These are phyloP conservation scores for Clupea harengus DNA, from an alignment of 2,113 vertebrate species.

Conservation along the genomic window DNA sequence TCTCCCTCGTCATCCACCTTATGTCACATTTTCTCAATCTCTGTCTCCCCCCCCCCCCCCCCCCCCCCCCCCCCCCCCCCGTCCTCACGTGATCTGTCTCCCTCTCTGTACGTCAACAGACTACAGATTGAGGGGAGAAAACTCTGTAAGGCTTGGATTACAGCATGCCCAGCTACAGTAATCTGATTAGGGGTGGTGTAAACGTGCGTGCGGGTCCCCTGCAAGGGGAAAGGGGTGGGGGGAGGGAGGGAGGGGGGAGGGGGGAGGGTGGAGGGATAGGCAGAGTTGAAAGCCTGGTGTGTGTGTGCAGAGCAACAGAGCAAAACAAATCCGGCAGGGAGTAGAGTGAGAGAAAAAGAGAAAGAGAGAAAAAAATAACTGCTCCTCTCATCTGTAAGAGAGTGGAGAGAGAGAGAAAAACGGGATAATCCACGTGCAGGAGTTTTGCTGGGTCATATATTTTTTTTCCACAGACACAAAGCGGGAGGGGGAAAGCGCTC, in stretches of 20 bases:
- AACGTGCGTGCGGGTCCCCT: conserved; percentile 29
- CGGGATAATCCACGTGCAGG: neutral
- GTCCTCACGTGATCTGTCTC: neutral
- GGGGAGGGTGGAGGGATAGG: neutral
- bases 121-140: conserved; percentile 36
- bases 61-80: neutral
- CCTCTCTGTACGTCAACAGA: neutral
- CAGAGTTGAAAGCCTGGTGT: neutral
- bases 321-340: conserved; percentile 1
- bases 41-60: neutral
- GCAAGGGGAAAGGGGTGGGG: neutral
- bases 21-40: neutral
- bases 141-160: conserved; percentile 47
- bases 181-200: conserved; percentile 45
- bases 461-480: neutral
- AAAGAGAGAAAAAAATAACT: neutral
- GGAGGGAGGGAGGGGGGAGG: neutral
- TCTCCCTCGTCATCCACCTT: neutral
- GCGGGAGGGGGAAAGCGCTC: no score
- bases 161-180: conserved; percentile 44
- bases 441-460: conserved; percentile 2
- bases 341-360: neutral
- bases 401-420: neutral
- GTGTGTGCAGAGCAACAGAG: neutral
- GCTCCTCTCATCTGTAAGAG: neutral